A percentile compares a stretch with the other conserved stretches of the same genome.
Evolutionary conservation across 2,113 vertebrate genomes (phyloP).

Genomic region (Strigops habroptila): DNA sequence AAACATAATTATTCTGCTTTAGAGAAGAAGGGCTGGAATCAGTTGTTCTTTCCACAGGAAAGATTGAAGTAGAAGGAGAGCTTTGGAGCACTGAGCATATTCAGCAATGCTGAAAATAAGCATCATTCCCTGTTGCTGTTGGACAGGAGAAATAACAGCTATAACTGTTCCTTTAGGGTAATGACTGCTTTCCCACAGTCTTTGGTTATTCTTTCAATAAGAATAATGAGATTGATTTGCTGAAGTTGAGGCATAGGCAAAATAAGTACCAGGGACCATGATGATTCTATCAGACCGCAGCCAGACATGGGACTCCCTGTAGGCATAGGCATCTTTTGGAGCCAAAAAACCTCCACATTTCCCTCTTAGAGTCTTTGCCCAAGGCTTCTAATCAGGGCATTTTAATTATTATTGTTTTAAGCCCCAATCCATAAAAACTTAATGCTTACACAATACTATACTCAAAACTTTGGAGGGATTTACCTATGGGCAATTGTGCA

Average conservation of each 20-base stretch:
- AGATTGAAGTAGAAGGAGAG: not conserved
- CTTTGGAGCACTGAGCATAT: not conserved
- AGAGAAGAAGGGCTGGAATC: not conserved
- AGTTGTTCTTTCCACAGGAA: not conserved
- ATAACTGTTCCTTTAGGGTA: not conserved
- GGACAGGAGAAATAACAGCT: not conserved
- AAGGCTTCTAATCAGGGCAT: not conserved
- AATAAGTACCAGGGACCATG: not conserved
- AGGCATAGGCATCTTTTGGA: not conserved
- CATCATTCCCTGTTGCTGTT: not conserved
- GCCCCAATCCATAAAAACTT: not conserved
- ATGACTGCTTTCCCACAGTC: not conserved
- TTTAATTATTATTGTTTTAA: conserved; percentile 8
- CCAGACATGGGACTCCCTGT: not conserved
- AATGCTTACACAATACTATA: not conserved
- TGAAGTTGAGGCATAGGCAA: not conserved
- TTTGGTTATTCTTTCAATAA: conserved; percentile 22
- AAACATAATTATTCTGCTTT: not conserved
- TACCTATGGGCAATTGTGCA: not conserved
- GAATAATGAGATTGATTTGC: not conserved
- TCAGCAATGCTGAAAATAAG: not conserved
- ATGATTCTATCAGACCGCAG: not conserved
- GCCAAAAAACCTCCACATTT: not conserved
- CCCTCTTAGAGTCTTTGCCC: not conserved
- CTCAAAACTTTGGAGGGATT: not conserved